Conservation (phyloP, 2,797 vertebrate species). For the Phaenicophaeus curvirostris region DNA sequence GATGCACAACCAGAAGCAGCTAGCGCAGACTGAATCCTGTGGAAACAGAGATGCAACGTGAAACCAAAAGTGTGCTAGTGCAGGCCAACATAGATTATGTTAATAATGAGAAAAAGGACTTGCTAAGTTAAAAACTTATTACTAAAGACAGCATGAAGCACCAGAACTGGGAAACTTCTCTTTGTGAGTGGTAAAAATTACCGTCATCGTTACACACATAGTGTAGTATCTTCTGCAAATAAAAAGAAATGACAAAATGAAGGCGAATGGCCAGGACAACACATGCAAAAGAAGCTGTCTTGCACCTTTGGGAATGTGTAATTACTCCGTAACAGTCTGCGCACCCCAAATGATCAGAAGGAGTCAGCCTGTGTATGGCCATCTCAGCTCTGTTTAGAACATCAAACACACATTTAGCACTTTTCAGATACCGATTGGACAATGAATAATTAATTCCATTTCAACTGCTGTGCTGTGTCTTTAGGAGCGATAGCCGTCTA, state of each 20-base stretch:
- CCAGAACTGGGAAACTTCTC: not conserved
- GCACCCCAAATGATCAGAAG: not conserved
- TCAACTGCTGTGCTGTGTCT: not conserved
- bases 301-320: not conserved
- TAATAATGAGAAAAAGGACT: not conserved
- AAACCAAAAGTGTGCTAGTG: not conserved
- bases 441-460: slow-evolving; percentile 5
- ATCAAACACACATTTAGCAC: not conserved
- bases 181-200: not conserved
- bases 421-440: not conserved
- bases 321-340: not conserved
- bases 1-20: not conserved
- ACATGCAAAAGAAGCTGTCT: not conserved
- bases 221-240: not conserved
- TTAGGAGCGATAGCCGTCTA: not conserved
- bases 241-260: not conserved
- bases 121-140: not conserved
- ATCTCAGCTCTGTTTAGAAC: not conserved
- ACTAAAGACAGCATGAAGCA: not conserved
- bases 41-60: not conserved
- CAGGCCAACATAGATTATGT: not conserved
- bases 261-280: not conserved
- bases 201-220: not conserved
- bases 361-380: not conserved
- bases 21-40: not conserved